phyloP scores from a whole-genome alignment of 2,888 invertebrate species.

The Diloba caeruleocephala region DNA sequence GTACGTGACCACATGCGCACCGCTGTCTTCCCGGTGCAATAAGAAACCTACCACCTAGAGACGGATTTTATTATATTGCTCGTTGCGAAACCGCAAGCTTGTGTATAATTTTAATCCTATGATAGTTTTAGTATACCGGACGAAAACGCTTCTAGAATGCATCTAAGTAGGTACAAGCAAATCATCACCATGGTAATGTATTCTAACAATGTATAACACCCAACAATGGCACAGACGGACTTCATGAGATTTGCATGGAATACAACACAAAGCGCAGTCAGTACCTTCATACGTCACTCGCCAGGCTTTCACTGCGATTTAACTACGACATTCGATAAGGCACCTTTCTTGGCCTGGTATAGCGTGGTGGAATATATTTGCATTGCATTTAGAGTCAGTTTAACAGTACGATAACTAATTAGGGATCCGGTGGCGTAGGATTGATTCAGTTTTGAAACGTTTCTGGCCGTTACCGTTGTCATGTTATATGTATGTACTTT shows the following conservation, averaged over 20 bases:
- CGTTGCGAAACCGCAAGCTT: no score
- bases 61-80: no score
- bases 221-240: conserved; percentile 34
- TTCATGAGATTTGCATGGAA: conserved; percentile 36
- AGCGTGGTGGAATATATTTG: conserved; percentile 42
- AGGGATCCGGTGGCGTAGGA: conserved; percentile 16
- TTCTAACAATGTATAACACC: conserved; percentile 43
- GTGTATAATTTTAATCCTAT: conserved; percentile 29
- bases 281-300: conserved; percentile 20
- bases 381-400: conserved; percentile 32
- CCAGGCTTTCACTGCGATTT: conserved; percentile 47
- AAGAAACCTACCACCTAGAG: no score
- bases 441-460: no score
- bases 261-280: no score
- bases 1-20: no score
- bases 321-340: conserved; percentile 44
- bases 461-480: no score
- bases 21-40: no score
- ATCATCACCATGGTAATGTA: conserved; percentile 34
- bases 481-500: no score
- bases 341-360: conserved; percentile 33
- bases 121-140: conserved; percentile 33
- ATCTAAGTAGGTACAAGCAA: neutral
- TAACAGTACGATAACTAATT: conserved; percentile 13
- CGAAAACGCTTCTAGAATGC: neutral